Percentiles rank a stretch among this genome's conserved stretches.
phyloP scores from a whole-genome alignment of 2,113 vertebrate species.

The Herpailurus yagouaroundi region DNA sequence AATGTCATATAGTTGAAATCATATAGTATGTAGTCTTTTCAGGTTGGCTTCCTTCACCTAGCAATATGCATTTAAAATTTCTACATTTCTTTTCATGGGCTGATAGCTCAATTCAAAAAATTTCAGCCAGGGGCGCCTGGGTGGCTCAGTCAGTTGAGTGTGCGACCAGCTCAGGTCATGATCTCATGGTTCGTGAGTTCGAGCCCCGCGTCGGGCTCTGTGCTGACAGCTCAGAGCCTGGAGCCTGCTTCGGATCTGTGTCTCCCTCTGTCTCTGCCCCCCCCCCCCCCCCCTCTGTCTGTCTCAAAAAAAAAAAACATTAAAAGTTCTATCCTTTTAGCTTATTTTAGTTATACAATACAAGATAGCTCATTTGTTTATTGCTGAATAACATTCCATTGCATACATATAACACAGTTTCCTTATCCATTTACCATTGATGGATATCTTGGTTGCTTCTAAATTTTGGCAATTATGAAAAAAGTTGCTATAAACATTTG shows the following conservation, averaged over 20 bases:
- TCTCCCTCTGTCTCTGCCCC: no score
- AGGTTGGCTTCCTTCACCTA: conserved; percentile 22
- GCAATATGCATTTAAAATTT: conserved; percentile 30
- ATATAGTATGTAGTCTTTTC: conserved; percentile 29
- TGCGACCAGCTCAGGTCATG: no score
- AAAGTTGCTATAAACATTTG: conserved; percentile 29
- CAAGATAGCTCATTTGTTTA: background rate
- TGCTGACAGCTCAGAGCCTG: no score
- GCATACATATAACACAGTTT: background rate
- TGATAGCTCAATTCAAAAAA: conserved; percentile 8
- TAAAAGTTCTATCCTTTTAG: background rate
- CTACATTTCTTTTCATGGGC: conserved; percentile 13
- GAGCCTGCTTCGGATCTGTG: no score
- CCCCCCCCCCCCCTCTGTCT: no score
- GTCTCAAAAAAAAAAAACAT: no score
- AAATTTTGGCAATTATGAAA: conserved; percentile 17
- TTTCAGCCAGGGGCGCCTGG: background rate
- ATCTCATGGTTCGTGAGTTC: no score
- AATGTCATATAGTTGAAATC: conserved; percentile 36
- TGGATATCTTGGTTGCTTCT: conserved; percentile 4
- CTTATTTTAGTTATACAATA: background rate
- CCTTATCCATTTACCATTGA: background rate
- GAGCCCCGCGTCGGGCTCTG: no score
- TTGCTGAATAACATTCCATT: conserved; percentile 20
- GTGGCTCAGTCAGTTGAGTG: no score